These are phyloP conservation scores for Drosophila acutilabella DNA, from an alignment of 2,888 invertebrate species.

Conservation along the genomic window DNA sequence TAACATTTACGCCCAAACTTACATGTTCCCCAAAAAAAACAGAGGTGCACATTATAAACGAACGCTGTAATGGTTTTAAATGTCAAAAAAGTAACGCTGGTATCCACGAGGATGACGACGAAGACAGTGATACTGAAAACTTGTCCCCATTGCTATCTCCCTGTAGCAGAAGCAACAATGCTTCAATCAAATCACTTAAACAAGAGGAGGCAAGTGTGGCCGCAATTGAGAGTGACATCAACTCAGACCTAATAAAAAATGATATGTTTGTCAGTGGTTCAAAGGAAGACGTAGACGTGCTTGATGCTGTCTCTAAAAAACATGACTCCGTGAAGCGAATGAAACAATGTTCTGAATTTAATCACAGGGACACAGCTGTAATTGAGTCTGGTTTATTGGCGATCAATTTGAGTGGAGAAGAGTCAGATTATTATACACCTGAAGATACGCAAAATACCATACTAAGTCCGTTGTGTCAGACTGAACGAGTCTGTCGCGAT, in stretches of 20 bases:
- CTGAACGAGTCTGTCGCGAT: slow-evolving; percentile 55
- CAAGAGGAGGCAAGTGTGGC: slow-evolving; percentile 54
- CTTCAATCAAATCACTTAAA: slow-evolving; percentile 65
- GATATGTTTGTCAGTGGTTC: slow-evolving; percentile 30
- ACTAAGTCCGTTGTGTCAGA: slow-evolving; percentile 87
- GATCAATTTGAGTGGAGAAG: slow-evolving; percentile 86
- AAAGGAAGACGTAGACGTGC: slow-evolving; percentile 6
- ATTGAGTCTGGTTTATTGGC: slow-evolving; percentile 38
- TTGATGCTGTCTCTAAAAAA: slow-evolving; percentile 53
- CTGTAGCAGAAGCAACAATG: slow-evolving; percentile 66
- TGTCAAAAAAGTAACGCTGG: slow-evolving; percentile 54
- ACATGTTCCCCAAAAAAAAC: slow-evolving; percentile 55
- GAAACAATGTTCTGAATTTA: slow-evolving; percentile 41
- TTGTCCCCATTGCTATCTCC: slow-evolving; percentile 89
- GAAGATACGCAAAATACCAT: slow-evolving; percentile 90
- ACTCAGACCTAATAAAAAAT: slow-evolving; percentile 32
- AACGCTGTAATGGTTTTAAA: slow-evolving; percentile 85
- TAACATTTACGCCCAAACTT: slow-evolving; percentile 19
- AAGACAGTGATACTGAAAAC: slow-evolving; percentile 93
- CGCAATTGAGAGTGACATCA: slow-evolving; percentile 31
- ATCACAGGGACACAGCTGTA: slow-evolving; percentile 30
- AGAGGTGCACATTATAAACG: slow-evolving; percentile 88
- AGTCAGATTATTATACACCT: slow-evolving; percentile 92
- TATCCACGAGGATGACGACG: slow-evolving; percentile 86
- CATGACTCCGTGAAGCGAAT: slow-evolving; percentile 47